Base-by-base conservation (phyloP, 2,797 vertebrate species). In the Sebastes variabilis region DNA sequence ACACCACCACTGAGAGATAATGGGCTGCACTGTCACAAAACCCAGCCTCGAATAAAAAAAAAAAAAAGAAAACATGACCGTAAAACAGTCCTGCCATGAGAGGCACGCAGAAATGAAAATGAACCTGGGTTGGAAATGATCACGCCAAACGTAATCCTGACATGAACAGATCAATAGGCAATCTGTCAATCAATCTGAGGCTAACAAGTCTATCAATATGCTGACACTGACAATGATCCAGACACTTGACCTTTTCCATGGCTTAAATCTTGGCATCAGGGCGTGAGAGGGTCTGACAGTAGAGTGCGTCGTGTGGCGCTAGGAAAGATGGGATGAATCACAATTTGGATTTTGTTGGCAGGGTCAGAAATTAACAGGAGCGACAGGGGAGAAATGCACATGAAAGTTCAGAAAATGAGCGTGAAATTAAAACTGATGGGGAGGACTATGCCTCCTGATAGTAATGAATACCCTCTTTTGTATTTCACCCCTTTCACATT, bases 201-300 rank as follows among this genome's bases (percentile, higher is more conserved):
- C 72, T 79, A 93, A 92, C 90, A 89, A 91, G 85, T 90, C 80
- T 85, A 93, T 95, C 95, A 94, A 95, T 94, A 94, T 87, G 85
- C 91, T 89, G 81, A 88, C 86, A 79, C 86, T 75, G 81, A 92
- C 87, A 92, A 85, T 88, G 90, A 94, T 94, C 87, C 87, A 90
- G 88, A 93, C 88, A 75, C 76, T 84, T 94, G 92, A 95, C 95
- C 94, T 95, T 95, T 94, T 84, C 71, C 74, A 42, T 62, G 87
- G 89, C 88, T 95, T 95, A 93, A 93, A 91, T 93, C 89, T 84
- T 76, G 77, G 82, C 85, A 88, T 75, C 75, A 73, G 75, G 85
- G 79, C 66, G 77, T 81, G 69, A 82, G 81, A 82, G 80, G 73
- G 68, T 82, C 80, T 87, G 79, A 79, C 66, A 84, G 77, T 68